Percentiles rank a stretch among this genome's conserved stretches.
Evolutionary conservation across 2,113 vertebrate genomes (phyloP).

Genomic region (Cyanoderma ruficeps): DNA sequence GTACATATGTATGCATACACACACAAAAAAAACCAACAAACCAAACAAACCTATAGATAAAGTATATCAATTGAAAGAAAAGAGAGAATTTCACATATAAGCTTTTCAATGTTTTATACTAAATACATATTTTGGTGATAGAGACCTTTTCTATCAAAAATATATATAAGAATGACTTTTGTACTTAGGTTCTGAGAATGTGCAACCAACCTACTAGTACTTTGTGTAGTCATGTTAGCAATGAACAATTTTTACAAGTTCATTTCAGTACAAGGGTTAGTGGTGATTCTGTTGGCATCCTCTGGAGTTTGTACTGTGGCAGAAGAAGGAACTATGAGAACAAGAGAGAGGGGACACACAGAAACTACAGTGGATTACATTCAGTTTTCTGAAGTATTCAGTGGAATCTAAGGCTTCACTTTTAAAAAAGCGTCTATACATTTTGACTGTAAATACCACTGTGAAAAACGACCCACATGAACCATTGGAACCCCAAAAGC

Average conservation of each 20-base stretch:
- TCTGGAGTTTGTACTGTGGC: neutral
- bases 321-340: neutral
- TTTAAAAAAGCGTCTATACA: neutral
- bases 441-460: neutral
- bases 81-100: neutral
- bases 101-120: neutral
- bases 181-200: neutral
- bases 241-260: neutral
- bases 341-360: neutral
- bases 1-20: neutral
- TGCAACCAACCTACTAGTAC: neutral
- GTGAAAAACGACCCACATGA: neutral
- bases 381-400: neutral
- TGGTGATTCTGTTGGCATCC: neutral
- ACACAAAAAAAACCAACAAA: neutral
- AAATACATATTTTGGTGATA: neutral
- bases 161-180: neutral
- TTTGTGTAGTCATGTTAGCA: neutral
- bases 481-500: neutral
- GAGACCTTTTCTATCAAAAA: neutral
- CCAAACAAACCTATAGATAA: neutral
- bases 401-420: neutral
- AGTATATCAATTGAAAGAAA: neutral
- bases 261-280: neutral
- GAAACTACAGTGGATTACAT: neutral